Evolutionary conservation across 92 coral and sea anemone species (phyloP).

Genomic region (Diadumene lineata): DNA sequence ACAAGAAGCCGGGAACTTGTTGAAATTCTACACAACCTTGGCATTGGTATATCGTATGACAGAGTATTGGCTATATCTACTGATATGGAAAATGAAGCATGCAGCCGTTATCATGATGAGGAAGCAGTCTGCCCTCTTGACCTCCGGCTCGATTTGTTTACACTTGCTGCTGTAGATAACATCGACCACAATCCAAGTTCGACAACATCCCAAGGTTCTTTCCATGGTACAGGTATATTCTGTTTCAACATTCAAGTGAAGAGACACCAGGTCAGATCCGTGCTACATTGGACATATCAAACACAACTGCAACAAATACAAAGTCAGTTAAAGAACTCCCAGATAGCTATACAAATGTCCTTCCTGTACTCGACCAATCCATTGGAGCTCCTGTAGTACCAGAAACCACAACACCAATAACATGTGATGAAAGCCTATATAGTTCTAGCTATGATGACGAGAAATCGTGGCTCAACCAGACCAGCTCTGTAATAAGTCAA

Average conservation of each 20-base stretch:
- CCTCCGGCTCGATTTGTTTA: conserved; percentile 45
- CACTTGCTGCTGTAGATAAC: conserved; percentile 67
- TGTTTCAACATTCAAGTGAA: conserved; percentile 51
- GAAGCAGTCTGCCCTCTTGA: conserved; percentile 61
- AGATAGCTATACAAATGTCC: conserved; percentile 37
- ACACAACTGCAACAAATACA: conserved; percentile 19
- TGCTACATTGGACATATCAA: conserved; percentile 6
- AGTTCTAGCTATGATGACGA: conserved; percentile 4
- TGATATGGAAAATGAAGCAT: conserved; percentile 58
- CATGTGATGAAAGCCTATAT: conserved; percentile 16
- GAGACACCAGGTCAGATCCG: conserved; percentile 38
- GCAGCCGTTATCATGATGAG: conserved; percentile 51
- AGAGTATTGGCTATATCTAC: conserved; percentile 64
- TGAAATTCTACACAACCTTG: conserved; percentile 32
- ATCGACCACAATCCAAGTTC: conserved; percentile 75
- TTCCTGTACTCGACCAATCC: conserved; percentile 38
- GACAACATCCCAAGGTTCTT: conserved; percentile 52
- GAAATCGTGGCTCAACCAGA: background rate
- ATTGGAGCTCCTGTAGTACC: conserved; percentile 30
- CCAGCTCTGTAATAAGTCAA: background rate
- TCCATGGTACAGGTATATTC: conserved; percentile 67
- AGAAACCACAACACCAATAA: background rate
- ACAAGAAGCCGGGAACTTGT: conserved; percentile 51
- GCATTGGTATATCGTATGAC: conserved; percentile 58
- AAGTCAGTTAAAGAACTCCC: conserved; percentile 54